Evolutionary conservation across 2,888 invertebrate genomes (phyloP).

Genomic region (Thysanoteuthis rhombus): DNA sequence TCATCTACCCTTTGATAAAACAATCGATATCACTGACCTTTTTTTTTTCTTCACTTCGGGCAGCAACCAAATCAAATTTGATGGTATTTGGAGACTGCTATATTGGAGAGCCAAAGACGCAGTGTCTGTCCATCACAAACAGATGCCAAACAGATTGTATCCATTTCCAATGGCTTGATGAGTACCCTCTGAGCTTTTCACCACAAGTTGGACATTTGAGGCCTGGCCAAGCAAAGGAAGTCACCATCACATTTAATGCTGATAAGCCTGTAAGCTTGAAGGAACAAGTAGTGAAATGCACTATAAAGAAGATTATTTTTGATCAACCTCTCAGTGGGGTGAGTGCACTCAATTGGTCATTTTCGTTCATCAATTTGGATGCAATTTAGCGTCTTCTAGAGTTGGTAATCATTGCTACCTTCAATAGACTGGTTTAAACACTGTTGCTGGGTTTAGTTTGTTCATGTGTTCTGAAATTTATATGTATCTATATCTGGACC

Average conservation of each 20-base stretch:
- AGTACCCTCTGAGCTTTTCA: constrained; percentile 69
- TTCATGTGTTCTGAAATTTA: too few species aligned
- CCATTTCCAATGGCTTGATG: constrained; percentile 64
- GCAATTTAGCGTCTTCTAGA: too few species aligned
- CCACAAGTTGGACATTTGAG: constrained; percentile 69
- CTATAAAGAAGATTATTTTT: constrained; percentile 63
- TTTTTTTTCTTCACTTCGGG: constrained; percentile 33
- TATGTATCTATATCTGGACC: too few species aligned
- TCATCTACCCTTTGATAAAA: too few species aligned
- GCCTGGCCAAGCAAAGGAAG: constrained; percentile 69
- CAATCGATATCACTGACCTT: background rate
- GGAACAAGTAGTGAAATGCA: constrained; percentile 58
- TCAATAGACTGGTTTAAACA: too few species aligned
- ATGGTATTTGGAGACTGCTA: constrained; percentile 67
- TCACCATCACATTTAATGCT: constrained; percentile 71
- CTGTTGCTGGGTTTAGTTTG: too few species aligned
- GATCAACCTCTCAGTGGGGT: constrained; percentile 60
- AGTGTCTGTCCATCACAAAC: constrained; percentile 65
- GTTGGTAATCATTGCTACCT: too few species aligned
- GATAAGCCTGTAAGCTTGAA: constrained; percentile 64
- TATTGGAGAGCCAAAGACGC: constrained; percentile 61
- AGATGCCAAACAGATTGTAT: constrained; percentile 63
- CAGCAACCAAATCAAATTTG: constrained; percentile 66
- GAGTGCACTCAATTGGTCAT: background rate
- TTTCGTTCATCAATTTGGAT: too few species aligned